Evolutionary conservation across 2,888 invertebrate genomes (phyloP).

Genomic region (Listrodromus nycthemerus): DNA sequence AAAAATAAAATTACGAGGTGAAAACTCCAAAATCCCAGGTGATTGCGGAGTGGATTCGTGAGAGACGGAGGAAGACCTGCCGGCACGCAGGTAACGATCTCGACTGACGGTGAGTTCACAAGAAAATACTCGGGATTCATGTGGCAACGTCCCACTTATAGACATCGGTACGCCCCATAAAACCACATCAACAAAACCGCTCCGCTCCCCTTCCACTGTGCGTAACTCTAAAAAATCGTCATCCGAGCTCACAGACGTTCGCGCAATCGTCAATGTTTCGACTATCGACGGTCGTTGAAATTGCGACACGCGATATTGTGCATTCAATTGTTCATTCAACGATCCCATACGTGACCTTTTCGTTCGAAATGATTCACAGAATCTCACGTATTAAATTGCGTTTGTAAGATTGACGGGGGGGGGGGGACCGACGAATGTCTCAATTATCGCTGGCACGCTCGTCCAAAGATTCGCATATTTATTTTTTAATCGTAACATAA

Average conservation of each 20-base stretch:
- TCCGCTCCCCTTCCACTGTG: constrained; percentile 50
- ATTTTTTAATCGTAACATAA: too few relatives aligned
- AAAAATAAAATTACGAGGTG: constrained; percentile 30
- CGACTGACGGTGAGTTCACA: constrained; percentile 79
- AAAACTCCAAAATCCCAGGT: constrained; percentile 28
- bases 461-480: too few relatives aligned
- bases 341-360: not conserved
- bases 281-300: not conserved
- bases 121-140: constrained; percentile 81
- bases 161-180: constrained; percentile 76
- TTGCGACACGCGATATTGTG: not conserved
- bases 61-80: constrained; percentile 1
- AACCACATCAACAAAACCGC: constrained; percentile 72
- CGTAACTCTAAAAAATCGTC: constrained; percentile 38
- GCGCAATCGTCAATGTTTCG: not conserved
- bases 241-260: not conserved
- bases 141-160: constrained; percentile 83
- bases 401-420: too few relatives aligned
- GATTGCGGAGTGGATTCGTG: too few relatives aligned
- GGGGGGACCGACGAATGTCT: too few relatives aligned
- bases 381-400: too few relatives aligned
- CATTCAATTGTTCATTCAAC: not conserved
- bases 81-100: constrained; percentile 71
- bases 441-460: too few relatives aligned
- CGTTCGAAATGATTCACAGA: too few relatives aligned